Conservation (phyloP, 2,113 vertebrate species). For the Platysteira castanea region DNA sequence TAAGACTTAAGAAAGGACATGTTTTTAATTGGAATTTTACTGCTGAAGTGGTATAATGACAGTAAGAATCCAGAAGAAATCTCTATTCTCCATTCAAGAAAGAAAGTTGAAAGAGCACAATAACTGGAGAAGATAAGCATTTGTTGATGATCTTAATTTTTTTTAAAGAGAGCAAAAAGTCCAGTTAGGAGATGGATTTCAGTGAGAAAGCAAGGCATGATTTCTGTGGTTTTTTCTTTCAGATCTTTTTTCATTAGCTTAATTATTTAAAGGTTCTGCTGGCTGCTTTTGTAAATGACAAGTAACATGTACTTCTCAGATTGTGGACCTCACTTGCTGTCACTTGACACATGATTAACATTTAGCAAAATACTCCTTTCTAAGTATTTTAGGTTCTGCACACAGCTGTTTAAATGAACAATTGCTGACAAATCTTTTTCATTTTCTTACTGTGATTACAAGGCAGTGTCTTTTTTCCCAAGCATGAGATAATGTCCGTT, state of each 20-base stretch:
- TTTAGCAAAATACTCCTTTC: neutral
- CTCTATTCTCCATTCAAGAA: neutral
- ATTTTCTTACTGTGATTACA: neutral
- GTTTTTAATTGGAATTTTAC: neutral
- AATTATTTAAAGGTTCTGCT: neutral
- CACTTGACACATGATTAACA: neutral
- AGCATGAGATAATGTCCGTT: neutral
- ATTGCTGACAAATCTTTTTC: neutral
- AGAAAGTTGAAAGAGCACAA: neutral
- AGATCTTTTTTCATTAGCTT: neutral
- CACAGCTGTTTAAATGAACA: neutral
- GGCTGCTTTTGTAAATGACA: neutral
- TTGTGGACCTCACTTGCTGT: neutral
- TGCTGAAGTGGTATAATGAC: neutral
- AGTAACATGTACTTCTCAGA: neutral
- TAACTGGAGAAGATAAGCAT: neutral
- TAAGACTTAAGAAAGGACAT: neutral
- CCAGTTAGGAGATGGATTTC: neutral
- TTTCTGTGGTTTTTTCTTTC: neutral
- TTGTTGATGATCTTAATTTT: neutral
- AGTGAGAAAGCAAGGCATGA: neutral
- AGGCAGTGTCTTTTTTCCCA: neutral
- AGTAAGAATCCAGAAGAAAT: neutral
- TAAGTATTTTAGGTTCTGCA: neutral
- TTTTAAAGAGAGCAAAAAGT: neutral